Evolutionary conservation across 1,140 invertebrate species (phyloP), one percentile per base, ranked within the genome.

Genomic region (Drosophila albomicans): DNA sequence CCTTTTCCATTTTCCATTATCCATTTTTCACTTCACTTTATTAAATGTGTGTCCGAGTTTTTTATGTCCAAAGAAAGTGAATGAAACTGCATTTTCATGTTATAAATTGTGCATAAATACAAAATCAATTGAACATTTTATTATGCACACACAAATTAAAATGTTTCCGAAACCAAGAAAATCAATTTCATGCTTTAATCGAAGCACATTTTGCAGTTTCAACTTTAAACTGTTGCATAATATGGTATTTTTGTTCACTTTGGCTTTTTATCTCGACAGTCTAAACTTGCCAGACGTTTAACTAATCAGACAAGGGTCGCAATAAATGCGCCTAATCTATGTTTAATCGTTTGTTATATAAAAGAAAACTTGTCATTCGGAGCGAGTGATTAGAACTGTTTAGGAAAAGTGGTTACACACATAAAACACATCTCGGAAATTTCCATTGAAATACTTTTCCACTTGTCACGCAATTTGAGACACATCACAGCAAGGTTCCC

Each of bases 11-110:
- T 38, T 8, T 49, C 16, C 59, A 81, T 78, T 75, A 59, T 52
- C 30, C 52, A 79, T 77, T 77, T 82, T 61, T 69, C 67, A 87
- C 67, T 70, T 51, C 58, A 25, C 56, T 67, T 54, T 82, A 82
- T 79, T 75, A 78, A 70, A 51, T 57, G n/a, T 3, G 32, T 6
- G 48, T 28, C 10, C 11, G 48, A 28, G 1, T 15, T 54, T 25
- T 73, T 59, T 72, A 58, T 51, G 52, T 5, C 41, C 20, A 25
- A 46, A 43, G 57, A 56, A 54, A 30, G 13, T 25, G 35, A 64
- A 54, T 57, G 54, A 32, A 57, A 61, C 16, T 74, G 64, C 52
- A 66, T 35, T 15, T 54, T 20, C 46, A 62, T 54, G 57, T n/a
- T 8, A 52, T 61, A 52, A 52, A 43, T 38, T 54, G 16, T 45